These are phyloP conservation scores for Stictonetta naevosa DNA, from an alignment of 2,113 vertebrate genomes.

Conservation along the genomic window DNA sequence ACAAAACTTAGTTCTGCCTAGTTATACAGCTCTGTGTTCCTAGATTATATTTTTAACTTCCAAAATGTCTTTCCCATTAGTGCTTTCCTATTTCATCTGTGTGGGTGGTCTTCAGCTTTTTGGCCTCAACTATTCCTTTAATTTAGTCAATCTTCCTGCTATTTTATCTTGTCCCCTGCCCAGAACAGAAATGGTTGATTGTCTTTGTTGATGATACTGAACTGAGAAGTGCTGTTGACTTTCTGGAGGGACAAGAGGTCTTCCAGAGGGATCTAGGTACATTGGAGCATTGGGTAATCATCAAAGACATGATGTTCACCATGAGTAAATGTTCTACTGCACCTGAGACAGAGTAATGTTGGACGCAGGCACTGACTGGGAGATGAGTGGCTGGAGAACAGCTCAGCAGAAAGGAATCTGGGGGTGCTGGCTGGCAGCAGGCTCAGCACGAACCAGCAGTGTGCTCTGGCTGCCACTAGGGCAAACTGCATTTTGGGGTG, in stretches of 20 bases:
- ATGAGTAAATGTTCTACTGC: too few species aligned
- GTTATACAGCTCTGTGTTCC: slow-evolving; percentile 41
- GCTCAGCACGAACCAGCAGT: too few species aligned
- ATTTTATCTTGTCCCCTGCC: background rate
- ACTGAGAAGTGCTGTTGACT: background rate
- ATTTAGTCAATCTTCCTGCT: slow-evolving; percentile 3
- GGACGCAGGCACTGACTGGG: too few species aligned
- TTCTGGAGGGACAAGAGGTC: background rate
- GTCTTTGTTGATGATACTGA: background rate
- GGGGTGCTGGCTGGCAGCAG: too few species aligned
- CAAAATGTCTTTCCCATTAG: slow-evolving; percentile 59
- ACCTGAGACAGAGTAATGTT: too few species aligned
- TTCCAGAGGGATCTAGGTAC: background rate
- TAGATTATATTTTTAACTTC: slow-evolving; percentile 48
- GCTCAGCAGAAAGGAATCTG: too few species aligned
- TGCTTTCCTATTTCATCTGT: slow-evolving; percentile 21
- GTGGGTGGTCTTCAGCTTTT: slow-evolving; percentile 50
- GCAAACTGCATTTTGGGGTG: too few species aligned
- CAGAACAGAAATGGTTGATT: background rate
- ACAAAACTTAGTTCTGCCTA: slow-evolving; percentile 31
- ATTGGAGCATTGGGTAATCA: too few species aligned
- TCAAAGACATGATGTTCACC: background rate
- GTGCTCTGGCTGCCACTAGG: too few species aligned
- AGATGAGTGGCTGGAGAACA: too few species aligned
- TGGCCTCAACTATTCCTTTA: background rate